Base-by-base conservation (phyloP, 2,888 invertebrate species). In the Cordilura impudica region DNA sequence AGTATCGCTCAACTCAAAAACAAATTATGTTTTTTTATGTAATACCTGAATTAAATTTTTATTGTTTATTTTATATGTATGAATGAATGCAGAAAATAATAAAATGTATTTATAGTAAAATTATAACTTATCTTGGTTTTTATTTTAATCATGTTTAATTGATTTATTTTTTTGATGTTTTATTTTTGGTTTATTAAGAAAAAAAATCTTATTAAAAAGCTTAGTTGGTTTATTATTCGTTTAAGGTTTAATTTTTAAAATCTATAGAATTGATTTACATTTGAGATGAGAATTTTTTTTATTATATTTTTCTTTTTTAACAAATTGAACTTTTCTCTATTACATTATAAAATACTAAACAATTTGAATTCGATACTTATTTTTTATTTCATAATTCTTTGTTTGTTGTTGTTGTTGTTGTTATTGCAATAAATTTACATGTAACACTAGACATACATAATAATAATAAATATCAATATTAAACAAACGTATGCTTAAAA, bases 361-460 rank as follows among this genome's bases (percentile, higher is more conserved):
- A 69, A 51, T 78, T 58, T 23, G 29, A 70, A 61, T 60, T 74
- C 47, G 45, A 31, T 76, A 78, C 8, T 73, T 65, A 19, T n/a
- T 56, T 29, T 63, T 26, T 23, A 19, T 56, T 29, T 56, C 29
- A 53, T 56, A 21, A 8, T 47, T 47, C 6, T 26, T 65, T 51
- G 2, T 51, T 45, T 63, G 10, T 53, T 60, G 39, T 47, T 14
- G 23, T 54, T 53, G 8, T 51, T 70, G 49, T 39, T 29, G 4
- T 51, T 70, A 51, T 43, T 31, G 39, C 56, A 61, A 56, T 60
- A 65, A 74, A 74, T 60, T 69, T 78, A 78, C 69, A 73, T 66
- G 51, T 78, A 63, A 78, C 78, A 66, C 54, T 74, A 74, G 74
- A 79, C 73, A 78, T 73, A 69, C 61, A 74, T 70, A 66, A 58